Base-by-base conservation (phyloP, 2,113 vertebrate species). In the Empidonax traillii region DNA sequence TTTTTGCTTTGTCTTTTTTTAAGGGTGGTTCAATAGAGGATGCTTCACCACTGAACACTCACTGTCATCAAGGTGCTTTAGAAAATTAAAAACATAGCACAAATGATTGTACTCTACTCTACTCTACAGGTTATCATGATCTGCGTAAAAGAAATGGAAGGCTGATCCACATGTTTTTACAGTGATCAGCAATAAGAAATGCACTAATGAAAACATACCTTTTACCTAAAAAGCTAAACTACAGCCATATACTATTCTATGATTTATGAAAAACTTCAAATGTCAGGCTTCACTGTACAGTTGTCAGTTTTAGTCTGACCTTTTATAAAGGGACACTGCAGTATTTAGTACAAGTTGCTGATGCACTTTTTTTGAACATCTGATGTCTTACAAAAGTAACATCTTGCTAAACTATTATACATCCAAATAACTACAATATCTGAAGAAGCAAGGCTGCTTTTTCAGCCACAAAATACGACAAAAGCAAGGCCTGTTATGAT, bases 381-480 rank as follows among this genome's bases (percentile, higher is more conserved):
- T 98, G 98, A 99, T 99, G 98, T 99, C 98, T 99, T 99, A 99
- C 98, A 99, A 99, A 99, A 99, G 99, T 99, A 99, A 99, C 99
- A 99, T 99, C 99, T 99, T 98, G 99, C 99, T 99, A 98, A 98
- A 98, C 98, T 98, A 98, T 98, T 98, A 98, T 99, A 99, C 99
- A 99, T 99, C 99, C 99, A 99, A 98, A 99, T 99, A 99, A 99
- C 99, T 99, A 99, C 99, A 99, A 99, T 99, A 98, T 99, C 99
- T 99, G 99, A 99, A 99, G 98, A 99, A 99, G 99, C 99, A 99
- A 99, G 98, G 98, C 98, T 98, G 99, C 99, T 99, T 99, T 99
- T 99, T 99, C 99, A 99, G 99, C 99, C 99, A 98, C 98, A 98
- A 99, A 99, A 99, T 99, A 99, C 98, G 99, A 99, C 99, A 99